Base-by-base conservation (phyloP, 2,888 invertebrate genomes). In the Archips xylosteana region DNA sequence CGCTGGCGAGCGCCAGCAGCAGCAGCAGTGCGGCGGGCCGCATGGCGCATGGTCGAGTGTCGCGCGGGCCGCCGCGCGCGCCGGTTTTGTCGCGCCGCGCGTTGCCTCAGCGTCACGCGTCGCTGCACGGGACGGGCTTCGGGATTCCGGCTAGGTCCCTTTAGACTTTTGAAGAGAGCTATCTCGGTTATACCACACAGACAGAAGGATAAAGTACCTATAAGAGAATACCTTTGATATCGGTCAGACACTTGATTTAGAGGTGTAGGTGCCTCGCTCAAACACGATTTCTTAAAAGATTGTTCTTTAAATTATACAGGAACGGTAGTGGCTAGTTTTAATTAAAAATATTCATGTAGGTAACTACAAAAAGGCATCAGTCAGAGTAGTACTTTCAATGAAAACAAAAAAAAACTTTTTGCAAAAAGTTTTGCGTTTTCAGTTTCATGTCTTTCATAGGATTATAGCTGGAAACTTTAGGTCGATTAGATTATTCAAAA, bases 21-120 rank as follows among this genome's bases (percentile, higher is more conserved):
- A 80, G 83, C 81, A 78, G 78, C 77, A 82, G 80, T 84, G 86
- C 84, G 83, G 85, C 85, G 83, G 85, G 85, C 82, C 86, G 92
- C 93, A 91, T 92, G 89, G 86, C 91, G 89, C 89, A 87, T 81
- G 83, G 84, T 82, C 76, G 82, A 89, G 82, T 90, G 91, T 84
- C 89, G 81, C 91, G 92, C 89, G 92, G 87, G 89, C 6, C 82
- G 82, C 82, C 80, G 80, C 72, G 77, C 69, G 81, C 86, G 80
- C 87, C 86, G 84, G 88, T 92, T 93, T 92, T 94, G 93, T 92
- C 87, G 84, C 85, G 77, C 76, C 80, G 75, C 47, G 77, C 75
- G 87, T 92, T 92, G 90, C 92, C 79, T 85, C 90, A 89, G 83
- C 83, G 88, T 79, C 86, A 82, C 85, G 90, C 82, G 75, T 75